Evolutionary conservation across 2,113 vertebrate genomes (phyloP), one percentile per base, ranked within the genome.

Genomic region (Tenebrosternarchus preto): DNA sequence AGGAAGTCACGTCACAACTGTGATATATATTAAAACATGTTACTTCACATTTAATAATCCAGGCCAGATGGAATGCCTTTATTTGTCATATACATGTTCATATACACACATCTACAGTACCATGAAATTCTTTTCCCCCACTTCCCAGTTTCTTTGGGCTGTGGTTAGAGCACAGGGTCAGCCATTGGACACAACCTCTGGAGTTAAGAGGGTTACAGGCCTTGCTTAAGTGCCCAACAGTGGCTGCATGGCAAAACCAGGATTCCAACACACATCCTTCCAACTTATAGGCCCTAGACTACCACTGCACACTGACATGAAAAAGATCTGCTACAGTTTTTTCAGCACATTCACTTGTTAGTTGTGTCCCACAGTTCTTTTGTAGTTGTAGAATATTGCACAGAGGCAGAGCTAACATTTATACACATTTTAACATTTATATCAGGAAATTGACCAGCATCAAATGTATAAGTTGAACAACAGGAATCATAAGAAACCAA

Each of bases 351-450:
- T 43, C 56, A 7, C 27, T 27, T 78, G 33, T 33, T 19, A 79
- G 15, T 57, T 60, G 27, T 50, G 22, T 29, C 2, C 20, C 5
- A 63, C 31, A 63, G 15, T 71, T 43, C 12, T 79, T 22, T 11
- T 25, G 59, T 27, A 61, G 43, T 33, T 31, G 16, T 22, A 31
- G 27, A 64, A 72, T 79, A 79, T 72, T 66, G 59, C 78, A 73
- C 78, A 80, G 8, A 50, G 22, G 50, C 25, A 64, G 3, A 5
- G 63, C 4, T 67, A 36, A 67, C 17, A 67, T n/a, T 50, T 15
- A 31, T 29, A 60, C 8, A 33, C 24, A 71, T n/a, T n/a, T n/a
- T 67, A 36, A 67, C 17, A 67, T n/a, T 50, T 15, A 31, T 29
- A 60, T 56, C 68, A 27, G 69, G 27, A 33, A 31, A 15, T 20